Percentiles rank a stretch among this genome's conserved stretches.
phyloP scores from a whole-genome alignment of 2,888 invertebrate genomes.

The Stenolophus ochropezus region DNA sequence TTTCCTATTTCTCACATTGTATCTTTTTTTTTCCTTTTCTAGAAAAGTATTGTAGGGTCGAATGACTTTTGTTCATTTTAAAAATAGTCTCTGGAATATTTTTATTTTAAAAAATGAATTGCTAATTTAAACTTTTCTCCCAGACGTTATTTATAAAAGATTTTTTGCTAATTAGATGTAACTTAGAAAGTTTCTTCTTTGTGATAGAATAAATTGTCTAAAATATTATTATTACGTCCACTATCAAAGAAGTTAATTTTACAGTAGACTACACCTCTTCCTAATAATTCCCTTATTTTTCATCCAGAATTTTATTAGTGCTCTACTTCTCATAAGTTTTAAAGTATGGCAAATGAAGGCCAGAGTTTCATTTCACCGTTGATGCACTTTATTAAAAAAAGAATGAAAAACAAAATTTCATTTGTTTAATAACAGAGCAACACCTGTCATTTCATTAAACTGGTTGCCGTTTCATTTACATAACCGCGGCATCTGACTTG shows the following conservation, averaged over 20 bases:
- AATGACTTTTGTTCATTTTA: no score
- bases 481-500: neutral
- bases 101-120: no score
- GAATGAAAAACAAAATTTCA: neutral
- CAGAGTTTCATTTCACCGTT: neutral
- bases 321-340: neutral
- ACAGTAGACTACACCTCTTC: neutral
- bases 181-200: neutral
- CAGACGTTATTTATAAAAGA: neutral
- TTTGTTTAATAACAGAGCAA: neutral
- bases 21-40: no score
- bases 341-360: neutral
- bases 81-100: no score
- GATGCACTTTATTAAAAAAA: neutral
- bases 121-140: no score
- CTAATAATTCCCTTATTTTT: neutral
- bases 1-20: no score
- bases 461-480: neutral
- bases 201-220: neutral
- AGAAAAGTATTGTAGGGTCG: no score
- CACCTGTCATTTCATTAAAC: conserved; percentile 5
- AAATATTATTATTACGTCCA: neutral
- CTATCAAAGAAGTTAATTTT: neutral
- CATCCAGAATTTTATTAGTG: neutral
- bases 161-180: neutral